phyloP scores from a whole-genome alignment of 2,888 invertebrate genomes.

The Disparrhopalites patrizii region DNA sequence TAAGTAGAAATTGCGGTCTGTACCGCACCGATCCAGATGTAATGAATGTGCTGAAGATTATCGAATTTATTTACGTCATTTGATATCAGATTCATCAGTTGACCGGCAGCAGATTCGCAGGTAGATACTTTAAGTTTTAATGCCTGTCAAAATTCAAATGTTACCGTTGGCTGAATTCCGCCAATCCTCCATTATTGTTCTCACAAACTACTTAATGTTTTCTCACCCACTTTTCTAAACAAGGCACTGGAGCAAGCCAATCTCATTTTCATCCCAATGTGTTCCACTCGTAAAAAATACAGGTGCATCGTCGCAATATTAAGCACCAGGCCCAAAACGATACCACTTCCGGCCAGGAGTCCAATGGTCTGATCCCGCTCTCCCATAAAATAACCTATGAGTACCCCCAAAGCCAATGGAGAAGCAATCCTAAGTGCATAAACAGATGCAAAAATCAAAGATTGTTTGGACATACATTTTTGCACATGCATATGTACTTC shows the following conservation, averaged over 20 bases:
- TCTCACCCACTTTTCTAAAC: slow-evolving; percentile 70
- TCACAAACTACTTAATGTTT: too few species aligned
- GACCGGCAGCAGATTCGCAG: slow-evolving; percentile 82
- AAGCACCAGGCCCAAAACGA: slow-evolving; percentile 44
- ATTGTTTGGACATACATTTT: not conserved
- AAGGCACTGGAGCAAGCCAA: slow-evolving; percentile 77
- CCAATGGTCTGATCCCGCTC: slow-evolving; percentile 49
- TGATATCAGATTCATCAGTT: slow-evolving; percentile 88
- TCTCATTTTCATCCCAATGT: slow-evolving; percentile 73
- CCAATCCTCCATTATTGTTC: not conserved
- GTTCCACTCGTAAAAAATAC: slow-evolving; percentile 56
- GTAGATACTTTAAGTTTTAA: slow-evolving; percentile 74
- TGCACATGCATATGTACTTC: not conserved
- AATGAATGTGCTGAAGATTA: slow-evolving; percentile 81
- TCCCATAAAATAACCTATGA: slow-evolving; percentile 45
- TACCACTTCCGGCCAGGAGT: slow-evolving; percentile 51
- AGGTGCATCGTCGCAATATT: slow-evolving; percentile 51
- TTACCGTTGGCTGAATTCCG: too few species aligned
- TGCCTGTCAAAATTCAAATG: too few species aligned
- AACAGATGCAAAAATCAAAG: not conserved
- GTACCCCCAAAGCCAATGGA: slow-evolving; percentile 43
- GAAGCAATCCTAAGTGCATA: slow-evolving; percentile 44
- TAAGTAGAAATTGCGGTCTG: slow-evolving; percentile 74
- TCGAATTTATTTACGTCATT: slow-evolving; percentile 90
- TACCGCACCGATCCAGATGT: slow-evolving; percentile 83